These are phyloP conservation scores for Muscidifurax raptorellus DNA, from an alignment of 1,140 invertebrate species.

Conservation along the genomic window DNA sequence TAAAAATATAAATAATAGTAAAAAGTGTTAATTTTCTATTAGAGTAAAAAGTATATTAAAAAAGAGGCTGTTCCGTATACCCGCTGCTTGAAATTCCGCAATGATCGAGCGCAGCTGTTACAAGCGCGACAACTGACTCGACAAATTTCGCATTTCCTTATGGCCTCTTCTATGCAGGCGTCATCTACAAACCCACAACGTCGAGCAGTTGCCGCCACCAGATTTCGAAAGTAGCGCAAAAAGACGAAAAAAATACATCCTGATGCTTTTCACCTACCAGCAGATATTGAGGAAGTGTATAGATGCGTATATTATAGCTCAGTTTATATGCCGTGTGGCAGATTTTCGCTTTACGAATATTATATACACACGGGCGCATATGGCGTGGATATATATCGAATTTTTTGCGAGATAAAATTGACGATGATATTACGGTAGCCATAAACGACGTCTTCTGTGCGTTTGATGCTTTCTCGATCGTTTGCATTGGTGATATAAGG, in stretches of 20 bases:
- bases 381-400: neutral
- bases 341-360: no score
- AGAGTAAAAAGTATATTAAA: neutral
- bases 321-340: neutral
- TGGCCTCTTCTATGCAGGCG: neutral
- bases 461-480: no score
- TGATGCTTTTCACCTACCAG: neutral
- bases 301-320: neutral
- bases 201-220: neutral
- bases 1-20: no score
- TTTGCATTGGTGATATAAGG: no score
- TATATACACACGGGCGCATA: neutral
- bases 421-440: neutral
- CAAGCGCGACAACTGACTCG: conserved; percentile 35
- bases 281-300: conserved; percentile 24
- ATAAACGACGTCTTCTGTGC: conserved; percentile 25
- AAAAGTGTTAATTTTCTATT: neutral
- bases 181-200: neutral
- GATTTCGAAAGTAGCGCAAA: conserved; percentile 23
- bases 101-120: conserved; percentile 28
- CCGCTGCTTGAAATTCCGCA: neutral
- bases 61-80: neutral
- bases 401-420: neutral
- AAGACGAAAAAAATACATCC: neutral
- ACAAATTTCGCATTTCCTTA: conserved; percentile 46